A percentile compares a stretch with the other conserved stretches of the same genome.
phyloP scores from a whole-genome alignment of 2,888 invertebrate genomes.

The Aspidiotus destructor region DNA sequence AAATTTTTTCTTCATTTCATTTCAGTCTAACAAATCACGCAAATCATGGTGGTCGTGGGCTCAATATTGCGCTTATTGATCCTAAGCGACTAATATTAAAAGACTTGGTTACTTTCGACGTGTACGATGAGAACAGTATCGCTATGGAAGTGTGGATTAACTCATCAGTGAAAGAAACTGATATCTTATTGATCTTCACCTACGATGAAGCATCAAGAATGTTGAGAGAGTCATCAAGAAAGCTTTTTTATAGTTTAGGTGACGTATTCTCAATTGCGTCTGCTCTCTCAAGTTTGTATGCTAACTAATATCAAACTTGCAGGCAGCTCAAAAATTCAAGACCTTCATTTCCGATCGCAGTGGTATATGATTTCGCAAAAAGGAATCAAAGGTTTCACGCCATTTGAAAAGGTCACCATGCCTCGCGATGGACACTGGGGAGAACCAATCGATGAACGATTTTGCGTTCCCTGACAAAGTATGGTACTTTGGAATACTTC shows the following conservation, averaged over 20 bases:
- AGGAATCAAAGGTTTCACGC: constrained; percentile 47
- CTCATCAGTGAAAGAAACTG: constrained; percentile 40
- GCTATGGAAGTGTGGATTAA: constrained; percentile 40
- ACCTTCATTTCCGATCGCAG: constrained; percentile 47
- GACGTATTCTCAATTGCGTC: neutral
- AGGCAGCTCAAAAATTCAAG: constrained; percentile 47
- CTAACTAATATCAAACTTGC: neutral
- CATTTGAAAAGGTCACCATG: constrained; percentile 43
- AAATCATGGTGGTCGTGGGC: constrained; percentile 46
- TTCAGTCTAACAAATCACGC: constrained; percentile 38
- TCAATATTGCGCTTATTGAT: constrained; percentile 47
- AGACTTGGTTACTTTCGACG: constrained; percentile 47
- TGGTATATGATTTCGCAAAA: constrained; percentile 49
- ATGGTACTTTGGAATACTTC: constrained; percentile 16
- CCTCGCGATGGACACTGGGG: constrained; percentile 40
- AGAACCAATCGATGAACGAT: constrained; percentile 41
- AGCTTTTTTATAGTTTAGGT: constrained; percentile 46
- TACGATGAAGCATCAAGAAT: constrained; percentile 49
- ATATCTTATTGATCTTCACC: constrained; percentile 47
- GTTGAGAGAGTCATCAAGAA: constrained; percentile 46
- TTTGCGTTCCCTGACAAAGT: constrained; percentile 45
- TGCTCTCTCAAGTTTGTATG: neutral
- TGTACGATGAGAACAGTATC: constrained; percentile 43
- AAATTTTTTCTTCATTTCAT: constrained; percentile 4
- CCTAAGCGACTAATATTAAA: constrained; percentile 43